Percentiles rank a stretch among this genome's conserved stretches.
Conservation (phyloP, 2,888 invertebrate species). For the Eugnorisma glareosa region DNA sequence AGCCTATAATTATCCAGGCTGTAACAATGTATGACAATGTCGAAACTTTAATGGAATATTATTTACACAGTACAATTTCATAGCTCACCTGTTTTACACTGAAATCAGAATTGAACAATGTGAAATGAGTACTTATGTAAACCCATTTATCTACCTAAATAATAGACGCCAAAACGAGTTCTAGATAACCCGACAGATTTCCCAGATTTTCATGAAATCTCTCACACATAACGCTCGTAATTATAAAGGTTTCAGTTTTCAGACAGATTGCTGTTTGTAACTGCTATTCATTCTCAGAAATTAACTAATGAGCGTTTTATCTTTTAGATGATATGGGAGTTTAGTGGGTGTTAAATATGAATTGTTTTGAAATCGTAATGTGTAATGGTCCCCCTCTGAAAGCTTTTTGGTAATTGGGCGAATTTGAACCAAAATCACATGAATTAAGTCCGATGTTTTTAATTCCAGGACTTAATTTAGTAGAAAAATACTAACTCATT, state of each 20-base stretch:
- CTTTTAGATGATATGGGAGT: not conserved
- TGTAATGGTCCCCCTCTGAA: no score
- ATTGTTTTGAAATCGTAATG: not conserved
- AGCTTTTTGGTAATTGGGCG: no score
- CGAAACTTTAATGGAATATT: not conserved
- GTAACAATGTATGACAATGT: not conserved
- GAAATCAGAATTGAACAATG: not conserved
- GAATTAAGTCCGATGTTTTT: no score
- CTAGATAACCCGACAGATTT: not conserved
- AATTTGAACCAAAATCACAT: no score
- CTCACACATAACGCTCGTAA: not conserved
- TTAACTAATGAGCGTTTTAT: constrained; percentile 18
- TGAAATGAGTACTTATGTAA: not conserved
- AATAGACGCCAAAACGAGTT: not conserved
- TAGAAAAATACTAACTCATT: not conserved
- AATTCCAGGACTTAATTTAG: not conserved
- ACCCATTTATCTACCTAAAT: not conserved
- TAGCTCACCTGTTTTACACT: not conserved
- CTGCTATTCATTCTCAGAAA: constrained; percentile 27
- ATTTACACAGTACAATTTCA: not conserved
- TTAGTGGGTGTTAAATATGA: not conserved
- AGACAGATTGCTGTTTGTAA: constrained; percentile 37
- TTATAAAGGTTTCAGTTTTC: constrained; percentile 31
- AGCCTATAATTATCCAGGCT: not conserved
- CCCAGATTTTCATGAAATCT: constrained; percentile 22